These are phyloP conservation scores for Linhomoeus sp. DNA, from an alignment of 2,888 invertebrate genomes.

Conservation along the genomic window DNA sequence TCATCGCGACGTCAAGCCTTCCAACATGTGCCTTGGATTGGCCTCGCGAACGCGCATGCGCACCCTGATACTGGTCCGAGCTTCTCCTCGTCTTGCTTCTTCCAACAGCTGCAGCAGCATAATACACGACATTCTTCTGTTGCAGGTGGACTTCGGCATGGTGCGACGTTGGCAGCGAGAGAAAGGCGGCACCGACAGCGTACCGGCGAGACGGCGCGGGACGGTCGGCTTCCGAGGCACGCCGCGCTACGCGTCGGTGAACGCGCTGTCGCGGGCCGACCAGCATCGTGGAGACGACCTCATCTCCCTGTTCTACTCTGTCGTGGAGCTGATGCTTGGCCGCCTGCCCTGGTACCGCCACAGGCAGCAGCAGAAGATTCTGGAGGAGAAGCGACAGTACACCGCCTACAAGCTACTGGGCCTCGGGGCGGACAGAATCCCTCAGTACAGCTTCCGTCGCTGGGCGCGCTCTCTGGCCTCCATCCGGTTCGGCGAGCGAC, in stretches of 20 bases:
- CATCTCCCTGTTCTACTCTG: constrained; percentile 10
- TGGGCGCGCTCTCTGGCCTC: too few species aligned
- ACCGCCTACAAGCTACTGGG: too few species aligned
- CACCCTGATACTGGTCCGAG: too few species aligned
- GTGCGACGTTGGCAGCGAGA: constrained; percentile 1
- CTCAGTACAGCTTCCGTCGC: too few species aligned
- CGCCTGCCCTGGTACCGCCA: constrained; percentile 8
- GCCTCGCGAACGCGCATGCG: too few species aligned
- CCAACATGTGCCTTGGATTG: constrained; percentile 6
- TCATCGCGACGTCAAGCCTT: constrained; percentile 6
- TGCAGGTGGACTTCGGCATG: constrained; percentile 6
- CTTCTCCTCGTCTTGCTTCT: too few species aligned
- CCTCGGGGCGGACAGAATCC: too few species aligned
- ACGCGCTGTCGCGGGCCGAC: background rate
- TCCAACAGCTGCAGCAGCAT: too few species aligned
- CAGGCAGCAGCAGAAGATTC: too few species aligned
- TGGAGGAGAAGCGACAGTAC: too few species aligned
- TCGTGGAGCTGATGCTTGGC: constrained; percentile 10
- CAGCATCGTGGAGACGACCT: constrained; percentile 12
- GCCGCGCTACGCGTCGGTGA: constrained; percentile 4
- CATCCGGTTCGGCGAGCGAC: too few species aligned
- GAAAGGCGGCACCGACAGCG: background rate
- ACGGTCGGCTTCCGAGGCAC: constrained; percentile 6
- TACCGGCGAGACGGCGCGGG: background rate
- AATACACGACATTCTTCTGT: too few species aligned